Conservation (phyloP, 2,797 vertebrate species). For the Artibeus jamaicensis region DNA sequence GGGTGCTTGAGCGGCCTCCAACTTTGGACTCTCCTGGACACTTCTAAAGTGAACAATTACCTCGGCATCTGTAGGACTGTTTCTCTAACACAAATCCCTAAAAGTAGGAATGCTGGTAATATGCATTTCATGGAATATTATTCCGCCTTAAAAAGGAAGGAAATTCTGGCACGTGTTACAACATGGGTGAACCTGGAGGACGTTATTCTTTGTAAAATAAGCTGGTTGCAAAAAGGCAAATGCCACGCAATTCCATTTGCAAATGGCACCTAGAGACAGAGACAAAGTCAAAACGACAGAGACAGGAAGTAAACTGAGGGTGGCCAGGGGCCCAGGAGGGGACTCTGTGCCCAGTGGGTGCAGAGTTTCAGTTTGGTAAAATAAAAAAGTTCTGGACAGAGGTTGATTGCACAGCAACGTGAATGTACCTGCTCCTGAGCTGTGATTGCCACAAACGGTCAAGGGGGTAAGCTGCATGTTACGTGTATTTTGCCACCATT, state of each 20-base stretch:
- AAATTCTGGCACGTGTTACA: not conserved
- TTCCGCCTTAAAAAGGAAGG: not conserved
- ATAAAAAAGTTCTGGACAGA: not conserved
- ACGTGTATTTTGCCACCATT: not conserved
- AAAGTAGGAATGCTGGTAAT: not conserved
- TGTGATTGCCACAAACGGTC: not conserved
- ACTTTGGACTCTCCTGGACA: not conserved
- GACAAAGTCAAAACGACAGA: not conserved
- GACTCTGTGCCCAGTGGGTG: too few relatives aligned
- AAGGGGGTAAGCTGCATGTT: not conserved
- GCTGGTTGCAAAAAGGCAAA: not conserved
- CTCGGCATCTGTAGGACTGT: not conserved
- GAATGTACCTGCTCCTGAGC: not conserved
- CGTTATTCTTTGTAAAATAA: not conserved
- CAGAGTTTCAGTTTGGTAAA: not conserved
- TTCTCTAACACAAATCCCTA: not conserved
- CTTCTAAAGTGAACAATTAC: not conserved
- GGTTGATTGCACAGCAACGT: not conserved
- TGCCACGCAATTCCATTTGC: not conserved
- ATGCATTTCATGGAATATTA: not conserved
- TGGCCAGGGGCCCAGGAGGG: not conserved
- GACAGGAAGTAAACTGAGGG: not conserved
- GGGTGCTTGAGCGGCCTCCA: not conserved
- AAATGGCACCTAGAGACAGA: too few relatives aligned
- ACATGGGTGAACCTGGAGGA: not conserved